Evolutionary conservation across 2,888 invertebrate genomes (phyloP), one percentile per base, ranked within the genome.

Genomic region (Stenichneumon culpator): DNA sequence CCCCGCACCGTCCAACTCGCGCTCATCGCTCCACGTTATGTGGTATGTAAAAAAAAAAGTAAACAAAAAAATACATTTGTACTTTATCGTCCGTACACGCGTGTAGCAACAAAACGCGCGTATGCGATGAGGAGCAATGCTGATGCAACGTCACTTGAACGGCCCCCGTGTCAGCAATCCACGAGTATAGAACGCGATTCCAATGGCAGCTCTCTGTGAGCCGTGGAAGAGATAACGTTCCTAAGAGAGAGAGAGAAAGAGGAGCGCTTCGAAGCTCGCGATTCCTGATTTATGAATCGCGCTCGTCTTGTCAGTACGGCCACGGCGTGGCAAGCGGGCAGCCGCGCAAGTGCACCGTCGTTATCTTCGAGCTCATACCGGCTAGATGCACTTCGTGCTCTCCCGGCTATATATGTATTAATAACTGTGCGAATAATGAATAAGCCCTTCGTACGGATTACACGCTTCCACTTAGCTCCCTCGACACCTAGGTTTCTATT

Each of bases 271-370:
- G 69, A 73, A 63, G 72, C 85, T 68, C 63, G 81, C 82, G 84
- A 88, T 89, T 88, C 86, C 88, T 90, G 88, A 91, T 91, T 91
- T 90, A 91, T 86, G 89, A 88, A 84, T 87, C 83, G 83, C 73
- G 63, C 28, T 63, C 83, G 83, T 86, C 74, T 65, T 60, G 79
- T 63, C 67, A 77, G 82, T 83, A 63, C 28, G 28, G 79, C 65
- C 52, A 70, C 74, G 74, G 47, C 74, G 50, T 82, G 82, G 80
- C 44, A 22, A 32, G 28, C 67, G 44, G 11, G 44, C 11, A 74
- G 60, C 65, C 65, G 65, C 67, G 50, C 65, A 63, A 60, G 63
- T 28, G 39, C 60, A 75, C 68, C 79, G 74, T 67, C n/a, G 75
- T 75, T 75, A 75, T 75, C 75, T 50, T 67, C 52, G 74, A 50